Conservation (phyloP, 2,888 invertebrate genomes). For the Apamea monoglypha region DNA sequence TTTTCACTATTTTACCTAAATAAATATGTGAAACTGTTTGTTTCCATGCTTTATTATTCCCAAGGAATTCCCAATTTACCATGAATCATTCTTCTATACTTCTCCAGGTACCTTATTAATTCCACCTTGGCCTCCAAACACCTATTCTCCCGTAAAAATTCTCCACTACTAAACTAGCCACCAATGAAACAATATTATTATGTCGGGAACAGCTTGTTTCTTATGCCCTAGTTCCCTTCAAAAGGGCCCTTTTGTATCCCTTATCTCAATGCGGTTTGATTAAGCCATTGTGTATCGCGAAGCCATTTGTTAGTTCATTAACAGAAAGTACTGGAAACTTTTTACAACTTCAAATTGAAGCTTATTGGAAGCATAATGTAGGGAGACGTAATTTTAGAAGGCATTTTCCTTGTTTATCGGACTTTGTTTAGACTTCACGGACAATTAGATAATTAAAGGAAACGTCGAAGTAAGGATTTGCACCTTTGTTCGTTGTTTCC, state of each 20-base stretch:
- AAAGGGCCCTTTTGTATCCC: conserved; percentile 82
- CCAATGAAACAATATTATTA: neutral
- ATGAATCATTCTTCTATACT: neutral
- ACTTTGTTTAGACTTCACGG: conserved; percentile 51
- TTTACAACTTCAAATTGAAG: conserved; percentile 65
- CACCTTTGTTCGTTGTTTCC: conserved; percentile 24
- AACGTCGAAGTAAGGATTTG: conserved; percentile 31
- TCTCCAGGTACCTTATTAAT: neutral
- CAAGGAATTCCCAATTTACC: neutral
- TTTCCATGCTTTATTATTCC: neutral
- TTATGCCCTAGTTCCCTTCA: conserved; percentile 33
- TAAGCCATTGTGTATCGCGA: conserved; percentile 84
- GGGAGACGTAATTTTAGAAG: conserved; percentile 49
- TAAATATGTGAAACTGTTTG: neutral
- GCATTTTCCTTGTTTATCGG: conserved; percentile 53
- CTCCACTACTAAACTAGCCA: neutral
- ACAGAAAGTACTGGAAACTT: conserved; percentile 67
- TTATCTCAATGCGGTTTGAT: conserved; percentile 86
- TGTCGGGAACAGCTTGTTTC: conserved; percentile 14
- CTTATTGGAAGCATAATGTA: conserved; percentile 56
- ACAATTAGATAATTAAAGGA: conserved; percentile 57
- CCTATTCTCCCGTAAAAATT: neutral
- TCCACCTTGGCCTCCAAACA: no score
- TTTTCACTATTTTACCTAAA: neutral
- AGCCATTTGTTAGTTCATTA: conserved; percentile 84